A percentile compares a stretch with the other conserved stretches of the same genome.
Conservation (phyloP, 1,140 invertebrate genomes). For the Drosophila watanabei region DNA sequence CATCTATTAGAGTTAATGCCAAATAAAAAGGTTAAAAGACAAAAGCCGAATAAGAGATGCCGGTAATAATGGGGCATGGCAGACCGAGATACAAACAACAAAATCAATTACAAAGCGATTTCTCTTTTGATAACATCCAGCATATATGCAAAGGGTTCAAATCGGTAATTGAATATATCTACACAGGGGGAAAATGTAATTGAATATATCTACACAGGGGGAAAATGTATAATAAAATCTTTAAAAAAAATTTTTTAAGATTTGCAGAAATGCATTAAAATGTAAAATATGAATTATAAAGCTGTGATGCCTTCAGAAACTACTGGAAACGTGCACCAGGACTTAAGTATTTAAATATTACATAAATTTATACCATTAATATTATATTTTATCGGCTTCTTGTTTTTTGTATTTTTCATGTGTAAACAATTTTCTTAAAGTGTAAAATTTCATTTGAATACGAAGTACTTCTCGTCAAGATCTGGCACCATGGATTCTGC, state of each 20-base stretch:
- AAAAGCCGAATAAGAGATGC: slow-evolving; percentile 47
- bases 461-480: slow-evolving; percentile 51
- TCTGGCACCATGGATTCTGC: slow-evolving; percentile 62
- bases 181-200: slow-evolving; percentile 26
- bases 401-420: background rate
- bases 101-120: slow-evolving; percentile 80
- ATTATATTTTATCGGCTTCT: background rate
- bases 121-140: slow-evolving; percentile 70
- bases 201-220: too few relatives aligned
- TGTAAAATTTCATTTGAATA: slow-evolving; percentile 32
- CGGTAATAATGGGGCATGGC: slow-evolving; percentile 54
- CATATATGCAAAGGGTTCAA: slow-evolving; percentile 38
- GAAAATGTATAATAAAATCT: too few relatives aligned
- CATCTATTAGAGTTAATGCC: slow-evolving; percentile 60
- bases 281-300: background rate
- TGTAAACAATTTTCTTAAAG: background rate
- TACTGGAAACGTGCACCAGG: too few relatives aligned
- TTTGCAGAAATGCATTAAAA: too few relatives aligned
- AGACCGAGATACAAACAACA: slow-evolving; percentile 46
- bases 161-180: slow-evolving; percentile 69
- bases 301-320: background rate
- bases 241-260: too few relatives aligned
- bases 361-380: background rate
- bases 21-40: slow-evolving; percentile 55
- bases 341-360: background rate